phyloP scores from a whole-genome alignment of 2,797 vertebrate genomes.

The Falco berigora region DNA sequence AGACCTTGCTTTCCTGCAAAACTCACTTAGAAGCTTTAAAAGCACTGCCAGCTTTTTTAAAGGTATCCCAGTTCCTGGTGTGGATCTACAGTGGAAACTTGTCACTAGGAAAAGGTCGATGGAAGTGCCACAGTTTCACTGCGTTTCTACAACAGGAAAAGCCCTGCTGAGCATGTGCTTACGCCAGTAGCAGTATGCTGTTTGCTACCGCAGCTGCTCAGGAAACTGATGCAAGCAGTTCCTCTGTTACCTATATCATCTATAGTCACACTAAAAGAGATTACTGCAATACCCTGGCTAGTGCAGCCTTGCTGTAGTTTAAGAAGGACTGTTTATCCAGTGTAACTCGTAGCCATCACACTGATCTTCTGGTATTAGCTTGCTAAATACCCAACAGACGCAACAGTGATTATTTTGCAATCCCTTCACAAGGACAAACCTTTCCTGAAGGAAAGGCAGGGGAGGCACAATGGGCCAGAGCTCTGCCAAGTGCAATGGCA shows the following conservation, averaged over 20 bases:
- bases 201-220: not conserved
- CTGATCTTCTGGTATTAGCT: not conserved
- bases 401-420: not conserved
- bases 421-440: not conserved
- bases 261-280: not conserved
- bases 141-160: not conserved
- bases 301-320: not conserved
- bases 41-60: not conserved
- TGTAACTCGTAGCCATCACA: fast-evolving
- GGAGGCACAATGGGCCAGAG: not conserved
- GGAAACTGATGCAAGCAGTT: not conserved
- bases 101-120: not conserved
- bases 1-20: not conserved
- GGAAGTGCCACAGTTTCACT: not conserved
- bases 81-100: not conserved
- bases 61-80: not conserved
- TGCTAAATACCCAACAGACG: not conserved
- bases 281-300: not conserved
- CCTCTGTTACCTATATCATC: not conserved
- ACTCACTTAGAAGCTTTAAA: not conserved
- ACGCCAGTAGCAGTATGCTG: not conserved
- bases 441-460: not conserved
- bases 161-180: not conserved
- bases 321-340: not conserved
- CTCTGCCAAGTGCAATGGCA: not conserved